Conservation (phyloP, 2,113 vertebrate species). For the Neofelis nebulosa region DNA sequence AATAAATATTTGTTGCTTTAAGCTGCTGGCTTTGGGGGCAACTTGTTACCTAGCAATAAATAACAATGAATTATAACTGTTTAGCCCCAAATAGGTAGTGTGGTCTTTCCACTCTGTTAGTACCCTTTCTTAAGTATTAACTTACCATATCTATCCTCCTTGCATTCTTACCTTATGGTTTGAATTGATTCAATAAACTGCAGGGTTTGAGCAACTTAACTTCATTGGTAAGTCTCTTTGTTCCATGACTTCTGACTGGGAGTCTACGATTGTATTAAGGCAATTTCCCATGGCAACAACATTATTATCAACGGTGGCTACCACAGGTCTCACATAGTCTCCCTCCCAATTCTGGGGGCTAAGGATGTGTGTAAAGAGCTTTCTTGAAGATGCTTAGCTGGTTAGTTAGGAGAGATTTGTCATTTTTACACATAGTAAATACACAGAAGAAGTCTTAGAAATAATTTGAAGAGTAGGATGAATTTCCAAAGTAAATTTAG, state of each 20-base stretch:
- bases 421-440: not conserved
- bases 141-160: not conserved
- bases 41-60: not conserved
- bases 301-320: not conserved
- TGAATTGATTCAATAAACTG: not conserved
- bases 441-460: not conserved
- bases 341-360: not conserved
- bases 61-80: not conserved
- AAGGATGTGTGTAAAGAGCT: not conserved
- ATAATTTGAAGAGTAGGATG: not conserved
- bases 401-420: not conserved
- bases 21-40: not conserved
- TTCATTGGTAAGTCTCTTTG: not conserved
- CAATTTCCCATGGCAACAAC: not conserved
- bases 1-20: not conserved
- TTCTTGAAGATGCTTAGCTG: not conserved
- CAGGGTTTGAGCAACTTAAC: not conserved
- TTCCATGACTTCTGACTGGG: not conserved
- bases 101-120: not conserved
- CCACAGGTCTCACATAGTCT: not conserved
- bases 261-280: not conserved
- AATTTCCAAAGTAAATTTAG: not conserved
- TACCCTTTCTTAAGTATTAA: not conserved
- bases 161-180: not conserved
- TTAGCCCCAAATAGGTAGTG: not conserved